Evolutionary conservation across 2,797 vertebrate genomes (phyloP).

Genomic region (Gouania willdenowi): DNA sequence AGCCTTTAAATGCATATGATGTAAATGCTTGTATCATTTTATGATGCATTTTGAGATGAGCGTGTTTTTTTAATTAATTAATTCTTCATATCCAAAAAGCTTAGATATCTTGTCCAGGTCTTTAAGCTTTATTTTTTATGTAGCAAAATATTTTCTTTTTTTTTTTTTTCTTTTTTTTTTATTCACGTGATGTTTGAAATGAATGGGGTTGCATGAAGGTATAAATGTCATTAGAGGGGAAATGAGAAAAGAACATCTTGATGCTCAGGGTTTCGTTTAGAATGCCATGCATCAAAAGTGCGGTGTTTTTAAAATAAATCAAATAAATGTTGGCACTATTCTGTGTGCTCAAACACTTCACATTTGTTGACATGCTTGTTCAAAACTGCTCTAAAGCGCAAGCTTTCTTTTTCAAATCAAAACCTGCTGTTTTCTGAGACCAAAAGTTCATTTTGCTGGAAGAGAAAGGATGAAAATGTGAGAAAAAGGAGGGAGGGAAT

Average conservation of each 20-base stretch:
- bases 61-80: too few species aligned
- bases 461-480: conserved; percentile 28
- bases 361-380: conserved; percentile 25
- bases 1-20: too few species aligned
- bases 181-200: too few species aligned
- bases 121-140: conserved; percentile 11
- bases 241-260: conserved; percentile 6
- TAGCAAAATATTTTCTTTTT: conserved; percentile 37
- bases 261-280: conserved; percentile 35
- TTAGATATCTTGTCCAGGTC: conserved; percentile 31
- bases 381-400: too few species aligned
- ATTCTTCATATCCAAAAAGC: not conserved
- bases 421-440: conserved; percentile 75
- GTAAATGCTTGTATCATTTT: too few species aligned
- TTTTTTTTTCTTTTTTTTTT: too few species aligned
- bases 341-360: too few species aligned
- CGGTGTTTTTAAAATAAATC: conserved; percentile 6
- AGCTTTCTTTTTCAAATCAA: too few species aligned
- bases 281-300: conserved; percentile 11
- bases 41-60: too few species aligned
- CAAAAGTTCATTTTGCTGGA: conserved; percentile 87
- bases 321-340: too few species aligned
- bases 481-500: not conserved
- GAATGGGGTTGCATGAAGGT: conserved; percentile 20
- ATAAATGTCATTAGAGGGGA: not conserved